Conservation (phyloP, 2,888 invertebrate species). For the Oxycera nigricornis region DNA sequence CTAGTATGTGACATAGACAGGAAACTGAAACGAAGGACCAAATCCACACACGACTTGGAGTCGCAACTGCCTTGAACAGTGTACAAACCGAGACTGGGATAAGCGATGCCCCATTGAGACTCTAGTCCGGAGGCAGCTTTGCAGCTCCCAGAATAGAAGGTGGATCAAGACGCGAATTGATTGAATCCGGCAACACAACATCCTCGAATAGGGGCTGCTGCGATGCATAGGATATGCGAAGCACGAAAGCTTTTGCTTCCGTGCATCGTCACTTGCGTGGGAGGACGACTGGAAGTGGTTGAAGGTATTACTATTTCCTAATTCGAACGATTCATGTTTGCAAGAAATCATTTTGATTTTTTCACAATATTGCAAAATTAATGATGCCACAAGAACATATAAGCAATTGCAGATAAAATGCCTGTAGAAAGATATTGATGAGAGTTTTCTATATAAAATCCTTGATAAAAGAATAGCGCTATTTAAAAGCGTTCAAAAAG, state of each 20-base stretch:
- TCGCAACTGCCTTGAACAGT: conserved; percentile 29
- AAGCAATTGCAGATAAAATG: no score
- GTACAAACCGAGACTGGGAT: conserved; percentile 41
- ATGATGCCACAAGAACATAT: no score
- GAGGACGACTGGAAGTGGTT: background rate
- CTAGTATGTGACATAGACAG: conserved; percentile 8
- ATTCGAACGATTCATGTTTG: background rate
- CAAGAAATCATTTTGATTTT: no score
- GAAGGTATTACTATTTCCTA: background rate
- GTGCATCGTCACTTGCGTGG: background rate
- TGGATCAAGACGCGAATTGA: conserved; percentile 6
- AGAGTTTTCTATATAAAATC: no score
- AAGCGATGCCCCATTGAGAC: conserved; percentile 39
- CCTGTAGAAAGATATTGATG: no score
- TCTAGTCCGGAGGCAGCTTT: conserved; percentile 5
- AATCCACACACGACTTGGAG: conserved; percentile 10
- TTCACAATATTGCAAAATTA: no score
- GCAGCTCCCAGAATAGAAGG: conserved; percentile 10
- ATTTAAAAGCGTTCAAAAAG: no score
- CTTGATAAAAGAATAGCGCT: no score
- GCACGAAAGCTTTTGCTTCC: conserved; percentile 1
- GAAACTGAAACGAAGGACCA: conserved; percentile 23
- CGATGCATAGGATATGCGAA: background rate
- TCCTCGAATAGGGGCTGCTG: background rate
- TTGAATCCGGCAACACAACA: conserved; percentile 10